These are phyloP conservation scores for Leptinotarsa undecemlineata DNA, from an alignment of 1,140 invertebrate species.

Conservation along the genomic window DNA sequence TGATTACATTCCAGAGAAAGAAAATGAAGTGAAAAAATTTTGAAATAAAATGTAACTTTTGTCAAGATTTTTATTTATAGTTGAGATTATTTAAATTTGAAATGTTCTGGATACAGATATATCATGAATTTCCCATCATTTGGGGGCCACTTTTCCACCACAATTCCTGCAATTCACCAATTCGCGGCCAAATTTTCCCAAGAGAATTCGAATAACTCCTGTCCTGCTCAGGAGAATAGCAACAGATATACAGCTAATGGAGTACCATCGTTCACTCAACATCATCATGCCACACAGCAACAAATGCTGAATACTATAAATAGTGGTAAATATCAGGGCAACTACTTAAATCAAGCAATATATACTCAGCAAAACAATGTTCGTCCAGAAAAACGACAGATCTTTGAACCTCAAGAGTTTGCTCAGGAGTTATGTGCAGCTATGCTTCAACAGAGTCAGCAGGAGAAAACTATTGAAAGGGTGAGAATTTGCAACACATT, in stretches of 20 bases:
- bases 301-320: slow-evolving; percentile 45
- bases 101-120: slow-evolving; percentile 23
- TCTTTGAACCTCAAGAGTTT: slow-evolving; percentile 50
- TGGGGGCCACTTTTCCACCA: slow-evolving; percentile 66
- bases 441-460: slow-evolving; percentile 46
- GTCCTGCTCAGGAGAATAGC: slow-evolving; percentile 45
- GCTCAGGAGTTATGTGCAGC: slow-evolving; percentile 51
- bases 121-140: slow-evolving; percentile 69
- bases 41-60: too few species aligned
- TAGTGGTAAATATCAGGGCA: slow-evolving; percentile 46
- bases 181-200: slow-evolving; percentile 62
- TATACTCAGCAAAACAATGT: slow-evolving; percentile 43
- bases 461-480: slow-evolving; percentile 26
- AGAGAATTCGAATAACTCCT: slow-evolving; percentile 54
- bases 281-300: slow-evolving; percentile 50
- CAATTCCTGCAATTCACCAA: slow-evolving; percentile 67
- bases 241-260: slow-evolving; percentile 53
- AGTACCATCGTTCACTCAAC: slow-evolving; percentile 53
- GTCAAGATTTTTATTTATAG: too few species aligned
- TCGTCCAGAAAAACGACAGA: slow-evolving; percentile 45
- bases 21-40: too few species aligned
- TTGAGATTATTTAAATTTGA: too few species aligned
- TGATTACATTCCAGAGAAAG: too few species aligned
- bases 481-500: not conserved
- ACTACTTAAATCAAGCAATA: slow-evolving; percentile 48